Conservation (phyloP, 2,888 invertebrate genomes). For the Tipula vernalis region DNA sequence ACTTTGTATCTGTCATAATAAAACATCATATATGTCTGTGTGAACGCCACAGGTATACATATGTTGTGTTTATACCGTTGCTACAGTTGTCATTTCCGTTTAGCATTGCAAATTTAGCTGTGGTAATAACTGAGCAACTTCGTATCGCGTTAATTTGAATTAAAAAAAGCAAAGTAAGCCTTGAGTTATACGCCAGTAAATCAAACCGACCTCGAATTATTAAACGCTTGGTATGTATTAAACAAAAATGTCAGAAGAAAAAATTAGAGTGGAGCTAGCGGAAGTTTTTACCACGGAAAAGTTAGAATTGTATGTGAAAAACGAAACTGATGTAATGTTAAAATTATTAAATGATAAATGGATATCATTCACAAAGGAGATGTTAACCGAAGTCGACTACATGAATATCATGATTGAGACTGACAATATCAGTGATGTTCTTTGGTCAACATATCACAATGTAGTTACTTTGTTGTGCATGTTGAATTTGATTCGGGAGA, state of each 20-base stretch:
- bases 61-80: no score
- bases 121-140: no score
- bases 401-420: background rate
- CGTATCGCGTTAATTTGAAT: no score
- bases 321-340: background rate
- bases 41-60: no score
- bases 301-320: background rate
- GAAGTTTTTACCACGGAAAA: background rate
- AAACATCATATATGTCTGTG: no score
- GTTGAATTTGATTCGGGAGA: background rate
- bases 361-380: background rate
- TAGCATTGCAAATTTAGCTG: no score
- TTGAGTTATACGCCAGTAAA: background rate
- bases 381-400: background rate
- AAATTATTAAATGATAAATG: background rate
- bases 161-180: background rate
- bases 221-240: background rate
- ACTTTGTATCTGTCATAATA: no score
- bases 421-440: background rate
- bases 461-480: background rate
- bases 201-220: background rate
- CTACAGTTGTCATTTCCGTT: no score
- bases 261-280: background rate
- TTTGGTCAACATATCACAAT: background rate
- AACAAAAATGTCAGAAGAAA: background rate